phyloP scores from a whole-genome alignment of 2,113 vertebrate genomes.

The Phalacrocorax brasilianus region DNA sequence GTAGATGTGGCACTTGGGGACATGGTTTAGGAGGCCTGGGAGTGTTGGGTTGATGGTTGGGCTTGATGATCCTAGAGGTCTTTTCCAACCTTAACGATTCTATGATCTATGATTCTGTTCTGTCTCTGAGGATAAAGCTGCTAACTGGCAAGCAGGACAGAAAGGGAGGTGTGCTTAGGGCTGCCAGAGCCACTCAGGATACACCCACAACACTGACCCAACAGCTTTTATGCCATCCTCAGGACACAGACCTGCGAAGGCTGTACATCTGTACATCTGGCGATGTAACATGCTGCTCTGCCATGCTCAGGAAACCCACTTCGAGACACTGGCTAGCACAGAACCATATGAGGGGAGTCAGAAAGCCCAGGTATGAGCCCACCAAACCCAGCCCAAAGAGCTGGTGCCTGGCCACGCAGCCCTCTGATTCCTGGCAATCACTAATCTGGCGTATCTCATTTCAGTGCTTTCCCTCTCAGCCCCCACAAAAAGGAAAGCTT shows the following conservation, averaged over 20 bases:
- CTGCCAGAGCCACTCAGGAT: not conserved
- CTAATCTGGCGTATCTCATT: not conserved
- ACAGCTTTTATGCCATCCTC: not conserved
- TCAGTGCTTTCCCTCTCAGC: fast-evolving
- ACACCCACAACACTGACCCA: not conserved
- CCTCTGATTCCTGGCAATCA: not conserved
- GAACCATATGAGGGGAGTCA: not conserved
- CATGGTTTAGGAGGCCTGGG: too few relatives aligned
- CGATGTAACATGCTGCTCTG: not conserved
- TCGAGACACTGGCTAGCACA: not conserved
- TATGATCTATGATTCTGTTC: too few relatives aligned
- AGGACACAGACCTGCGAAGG: not conserved
- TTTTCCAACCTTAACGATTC: too few relatives aligned
- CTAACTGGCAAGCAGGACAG: not conserved
- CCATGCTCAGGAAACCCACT: not conserved
- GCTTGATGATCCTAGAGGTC: too few relatives aligned
- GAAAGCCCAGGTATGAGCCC: not conserved
- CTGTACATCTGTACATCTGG: not conserved
- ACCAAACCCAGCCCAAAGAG: not conserved
- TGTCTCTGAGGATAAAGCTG: not conserved
- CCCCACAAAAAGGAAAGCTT: not conserved
- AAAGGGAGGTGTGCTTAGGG: not conserved
- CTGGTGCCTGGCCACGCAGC: not conserved
- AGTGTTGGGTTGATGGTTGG: too few relatives aligned
- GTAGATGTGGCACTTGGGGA: too few relatives aligned